A percentile compares a stretch with the other conserved stretches of the same genome.
Conservation (phyloP, 2,888 invertebrate genomes). For the Pseudococcus viburni region DNA sequence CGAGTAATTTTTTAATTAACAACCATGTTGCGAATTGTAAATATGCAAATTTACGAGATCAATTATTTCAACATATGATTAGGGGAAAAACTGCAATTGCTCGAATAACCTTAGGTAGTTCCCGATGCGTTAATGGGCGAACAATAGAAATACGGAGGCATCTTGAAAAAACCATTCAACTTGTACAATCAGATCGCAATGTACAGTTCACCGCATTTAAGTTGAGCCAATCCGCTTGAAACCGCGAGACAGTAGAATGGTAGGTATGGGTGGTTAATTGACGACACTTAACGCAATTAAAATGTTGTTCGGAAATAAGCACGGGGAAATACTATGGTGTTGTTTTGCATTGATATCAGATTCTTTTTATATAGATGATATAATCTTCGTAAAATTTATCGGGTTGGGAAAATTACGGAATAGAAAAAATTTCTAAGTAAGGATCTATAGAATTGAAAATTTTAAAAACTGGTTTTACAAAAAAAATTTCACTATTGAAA, state of each 20-base stretch:
- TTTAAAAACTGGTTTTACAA: no score
- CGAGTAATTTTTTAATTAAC: background rate
- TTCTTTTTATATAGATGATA: background rate
- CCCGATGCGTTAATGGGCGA: slow-evolving; percentile 25
- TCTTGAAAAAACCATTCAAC: background rate
- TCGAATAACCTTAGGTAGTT: slow-evolving; percentile 3
- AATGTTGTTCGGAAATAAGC: background rate
- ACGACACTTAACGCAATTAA: background rate
- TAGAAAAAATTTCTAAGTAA: no score
- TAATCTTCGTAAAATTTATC: background rate
- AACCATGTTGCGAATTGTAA: background rate
- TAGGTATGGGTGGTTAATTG: background rate
- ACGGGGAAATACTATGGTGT: background rate
- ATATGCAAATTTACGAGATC: slow-evolving; percentile 1
- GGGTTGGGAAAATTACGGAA: no score
- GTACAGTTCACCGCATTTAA: background rate
- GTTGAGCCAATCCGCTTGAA: background rate
- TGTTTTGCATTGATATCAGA: background rate
- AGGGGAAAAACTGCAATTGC: background rate
- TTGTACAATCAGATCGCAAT: background rate
- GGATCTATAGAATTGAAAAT: no score
- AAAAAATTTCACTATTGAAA: no score
- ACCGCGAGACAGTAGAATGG: background rate
- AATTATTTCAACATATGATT: slow-evolving; percentile 17
- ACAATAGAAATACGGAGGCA: background rate